Conservation (phyloP, 2,113 vertebrate genomes). For the Mesembrinibis cayennensis region DNA sequence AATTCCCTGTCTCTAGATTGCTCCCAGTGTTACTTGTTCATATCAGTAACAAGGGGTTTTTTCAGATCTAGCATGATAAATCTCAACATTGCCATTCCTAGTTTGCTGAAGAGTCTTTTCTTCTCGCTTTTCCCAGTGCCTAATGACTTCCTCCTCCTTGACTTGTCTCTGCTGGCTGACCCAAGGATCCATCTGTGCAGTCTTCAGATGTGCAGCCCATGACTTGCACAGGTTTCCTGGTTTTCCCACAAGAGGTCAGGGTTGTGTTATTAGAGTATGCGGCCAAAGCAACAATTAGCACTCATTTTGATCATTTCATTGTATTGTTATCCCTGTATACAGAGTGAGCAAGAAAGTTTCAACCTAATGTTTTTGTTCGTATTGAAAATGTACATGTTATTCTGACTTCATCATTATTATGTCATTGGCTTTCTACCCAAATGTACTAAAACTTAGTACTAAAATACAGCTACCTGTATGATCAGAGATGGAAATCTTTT, state of each 20-base stretch:
- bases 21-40: neutral
- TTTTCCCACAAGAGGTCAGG: slow-evolving; percentile 75
- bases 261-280: slow-evolving; percentile 49
- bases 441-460: neutral
- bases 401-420: neutral
- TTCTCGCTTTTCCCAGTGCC: neutral
- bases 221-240: slow-evolving; percentile 33
- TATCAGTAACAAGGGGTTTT: neutral
- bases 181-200: neutral
- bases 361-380: neutral
- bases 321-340: neutral
- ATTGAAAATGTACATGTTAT: neutral
- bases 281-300: slow-evolving; percentile 4
- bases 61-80: neutral
- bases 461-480: neutral
- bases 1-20: neutral
- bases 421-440: neutral
- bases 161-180: neutral
- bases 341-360: neutral
- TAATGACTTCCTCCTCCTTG: neutral
- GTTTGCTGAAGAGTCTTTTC: neutral
- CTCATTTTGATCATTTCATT: neutral
- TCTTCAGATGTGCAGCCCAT: neutral
- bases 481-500: neutral
- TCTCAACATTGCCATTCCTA: neutral